A percentile compares a stretch with the other conserved stretches of the same genome.
Evolutionary conservation across 2,888 invertebrate genomes (phyloP).

Genomic region (Eucera pruinosa): DNA sequence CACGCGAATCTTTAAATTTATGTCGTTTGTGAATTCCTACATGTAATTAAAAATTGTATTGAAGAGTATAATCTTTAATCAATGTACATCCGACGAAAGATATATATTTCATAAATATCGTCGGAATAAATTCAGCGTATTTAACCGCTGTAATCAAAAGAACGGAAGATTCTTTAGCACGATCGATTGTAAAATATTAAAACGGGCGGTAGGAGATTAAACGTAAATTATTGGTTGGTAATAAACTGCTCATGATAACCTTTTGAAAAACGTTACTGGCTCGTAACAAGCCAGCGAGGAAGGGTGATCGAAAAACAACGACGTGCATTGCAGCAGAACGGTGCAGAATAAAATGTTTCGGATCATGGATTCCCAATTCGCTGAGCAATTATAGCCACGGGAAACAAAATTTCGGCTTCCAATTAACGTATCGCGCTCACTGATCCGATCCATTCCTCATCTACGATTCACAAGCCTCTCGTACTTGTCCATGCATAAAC

Average conservation of each 20-base stretch:
- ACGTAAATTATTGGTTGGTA: slow-evolving; percentile 18
- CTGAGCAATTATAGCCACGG: slow-evolving; percentile 59
- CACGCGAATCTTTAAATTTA: too few relatives aligned
- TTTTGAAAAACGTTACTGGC: slow-evolving; percentile 12
- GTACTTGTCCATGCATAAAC: neutral
- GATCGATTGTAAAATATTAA: neutral
- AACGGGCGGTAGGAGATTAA: neutral
- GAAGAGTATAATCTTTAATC: neutral
- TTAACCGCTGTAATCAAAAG: neutral
- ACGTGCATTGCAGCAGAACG: slow-evolving; percentile 5
- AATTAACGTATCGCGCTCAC: slow-evolving; percentile 60
- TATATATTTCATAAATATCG: neutral
- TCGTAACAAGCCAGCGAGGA: neutral
- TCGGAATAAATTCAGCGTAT: neutral
- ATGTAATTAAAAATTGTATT: too few relatives aligned
- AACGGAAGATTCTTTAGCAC: neutral
- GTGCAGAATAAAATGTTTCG: slow-evolving; percentile 48
- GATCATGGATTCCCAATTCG: slow-evolving; percentile 51
- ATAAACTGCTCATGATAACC: slow-evolving; percentile 14
- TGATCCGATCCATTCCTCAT: slow-evolving; percentile 37
- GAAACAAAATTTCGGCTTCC: slow-evolving; percentile 61
- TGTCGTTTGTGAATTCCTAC: too few relatives aligned
- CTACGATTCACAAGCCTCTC: slow-evolving; percentile 20
- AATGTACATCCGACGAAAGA: neutral
- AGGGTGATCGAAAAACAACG: slow-evolving; percentile 29